Evolutionary conservation across 2,113 vertebrate species (phyloP).

Genomic region (Halcyon senegalensis): DNA sequence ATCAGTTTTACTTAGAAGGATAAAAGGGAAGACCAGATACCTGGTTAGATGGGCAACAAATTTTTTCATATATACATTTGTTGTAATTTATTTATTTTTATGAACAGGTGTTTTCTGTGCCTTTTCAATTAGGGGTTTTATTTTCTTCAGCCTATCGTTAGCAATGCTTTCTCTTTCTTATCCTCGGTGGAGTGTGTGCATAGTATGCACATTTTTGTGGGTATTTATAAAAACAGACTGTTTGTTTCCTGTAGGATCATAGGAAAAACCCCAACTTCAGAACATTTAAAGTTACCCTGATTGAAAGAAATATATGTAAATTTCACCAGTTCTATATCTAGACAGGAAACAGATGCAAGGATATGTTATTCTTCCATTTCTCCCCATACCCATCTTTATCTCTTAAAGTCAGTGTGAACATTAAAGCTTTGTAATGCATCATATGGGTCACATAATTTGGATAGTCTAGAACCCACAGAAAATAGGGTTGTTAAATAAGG

Average conservation of each 20-base stretch:
- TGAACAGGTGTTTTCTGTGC: background rate
- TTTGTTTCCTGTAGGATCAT: background rate
- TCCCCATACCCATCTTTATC: background rate
- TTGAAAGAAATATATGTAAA: background rate
- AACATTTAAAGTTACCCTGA: background rate
- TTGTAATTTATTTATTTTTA: background rate
- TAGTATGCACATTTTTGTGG: background rate
- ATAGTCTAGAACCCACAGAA: background rate
- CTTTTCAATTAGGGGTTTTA: background rate
- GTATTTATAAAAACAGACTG: background rate
- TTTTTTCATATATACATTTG: background rate
- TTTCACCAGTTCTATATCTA: background rate
- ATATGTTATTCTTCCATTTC: background rate
- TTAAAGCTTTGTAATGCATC: background rate
- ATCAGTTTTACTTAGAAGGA: background rate
- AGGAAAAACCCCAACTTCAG: accelerated
- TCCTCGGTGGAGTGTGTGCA: background rate
- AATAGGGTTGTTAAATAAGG: background rate
- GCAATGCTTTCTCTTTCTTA: background rate
- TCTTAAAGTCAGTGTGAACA: background rate
- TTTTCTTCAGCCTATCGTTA: background rate
- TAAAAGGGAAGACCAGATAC: background rate
- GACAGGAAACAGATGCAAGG: background rate
- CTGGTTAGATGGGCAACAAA: background rate
- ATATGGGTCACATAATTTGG: background rate